Evolutionary conservation across 2,113 vertebrate species (phyloP), one percentile per base, ranked within the genome.

Genomic region (Melanotaenia duboulayi): DNA sequence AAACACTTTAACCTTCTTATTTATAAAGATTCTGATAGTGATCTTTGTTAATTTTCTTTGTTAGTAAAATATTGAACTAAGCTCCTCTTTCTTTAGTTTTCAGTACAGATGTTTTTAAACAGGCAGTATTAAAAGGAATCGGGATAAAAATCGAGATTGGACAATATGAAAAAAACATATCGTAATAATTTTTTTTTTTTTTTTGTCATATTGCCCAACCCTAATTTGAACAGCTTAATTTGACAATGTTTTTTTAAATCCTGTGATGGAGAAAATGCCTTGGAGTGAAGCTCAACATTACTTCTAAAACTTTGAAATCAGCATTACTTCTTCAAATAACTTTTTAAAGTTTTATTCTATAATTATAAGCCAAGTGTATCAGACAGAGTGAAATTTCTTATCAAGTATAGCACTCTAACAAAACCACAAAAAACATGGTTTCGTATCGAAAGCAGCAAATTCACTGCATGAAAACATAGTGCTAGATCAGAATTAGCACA

Each of bases 401-500:
- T 75, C 14, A 64, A 55, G 42, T 25, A 17, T n/a, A 52, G 44
- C 22, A 62, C 54, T 58, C 20, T 39, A 44, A 74, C 28, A 19
- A 73, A 78, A 62, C 19, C 77, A 52, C 37, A 82, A 68, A 77
- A 16, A 12, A 61, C 48, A 63, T 42, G 7, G 23, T 51, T 37
- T 50, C 13, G 17, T 46, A 44, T 59, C 68, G 39, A 70, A 35
- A 64, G 59, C 76, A 58, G 40, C 24, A 62, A 24, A 51, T 50
- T 22, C 23, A 66, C 58, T 62, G 35, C 66, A 42, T 7, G 44
- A 72, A 80, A 74, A 82, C 63, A 81, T 46, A 16, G 59, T 57
- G 65, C 71, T 48, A 61, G 62, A 82, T 81, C 62, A 71, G 63
- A 89, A 88, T 85, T 81, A 89, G 81, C 73, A 77, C 77, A 81